Conservation (phyloP, 37 sponge, comb jelly and placozoan genomes). For the Haliclona indistincta region DNA sequence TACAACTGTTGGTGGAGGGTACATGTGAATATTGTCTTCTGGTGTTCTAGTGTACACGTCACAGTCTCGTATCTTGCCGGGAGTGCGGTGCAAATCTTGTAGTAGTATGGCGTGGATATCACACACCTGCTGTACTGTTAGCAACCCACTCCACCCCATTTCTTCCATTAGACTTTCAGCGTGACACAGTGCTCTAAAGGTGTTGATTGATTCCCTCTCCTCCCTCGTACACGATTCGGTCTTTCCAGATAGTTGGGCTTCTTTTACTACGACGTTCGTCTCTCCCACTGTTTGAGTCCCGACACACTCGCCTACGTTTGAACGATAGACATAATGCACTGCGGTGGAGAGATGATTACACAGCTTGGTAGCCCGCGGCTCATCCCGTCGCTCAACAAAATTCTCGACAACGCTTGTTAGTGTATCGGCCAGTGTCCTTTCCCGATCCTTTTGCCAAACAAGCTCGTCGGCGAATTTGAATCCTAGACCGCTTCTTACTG, state of each 20-base stretch:
- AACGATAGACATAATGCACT: conserved; percentile 33
- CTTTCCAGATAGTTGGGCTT: no score
- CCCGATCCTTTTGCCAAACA: no score
- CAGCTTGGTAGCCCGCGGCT: no score
- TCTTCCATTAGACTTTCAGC: conserved; percentile 7
- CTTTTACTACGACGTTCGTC: neutral
- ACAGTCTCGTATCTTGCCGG: conserved; percentile 33
- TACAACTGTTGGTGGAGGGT: conserved; percentile 18
- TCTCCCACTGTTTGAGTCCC: conserved; percentile 29
- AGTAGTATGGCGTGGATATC: conserved; percentile 30
- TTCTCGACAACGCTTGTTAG: no score
- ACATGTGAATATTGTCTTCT: conserved; percentile 16
- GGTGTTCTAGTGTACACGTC: conserved; percentile 34
- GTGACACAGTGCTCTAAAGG: conserved; percentile 28
- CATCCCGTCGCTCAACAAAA: no score
- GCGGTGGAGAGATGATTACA: neutral
- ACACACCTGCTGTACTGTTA: conserved; percentile 52
- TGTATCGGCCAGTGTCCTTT: no score
- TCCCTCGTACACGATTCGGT: neutral
- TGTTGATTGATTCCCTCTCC: conserved; percentile 39
- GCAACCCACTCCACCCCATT: conserved; percentile 30
- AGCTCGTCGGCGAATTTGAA: no score
- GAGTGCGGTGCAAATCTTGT: conserved; percentile 18
- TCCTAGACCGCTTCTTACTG: no score
- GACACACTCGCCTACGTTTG: conserved; percentile 46